phyloP scores from a whole-genome alignment of 1,140 invertebrate genomes.

The Drosophila insularis region DNA sequence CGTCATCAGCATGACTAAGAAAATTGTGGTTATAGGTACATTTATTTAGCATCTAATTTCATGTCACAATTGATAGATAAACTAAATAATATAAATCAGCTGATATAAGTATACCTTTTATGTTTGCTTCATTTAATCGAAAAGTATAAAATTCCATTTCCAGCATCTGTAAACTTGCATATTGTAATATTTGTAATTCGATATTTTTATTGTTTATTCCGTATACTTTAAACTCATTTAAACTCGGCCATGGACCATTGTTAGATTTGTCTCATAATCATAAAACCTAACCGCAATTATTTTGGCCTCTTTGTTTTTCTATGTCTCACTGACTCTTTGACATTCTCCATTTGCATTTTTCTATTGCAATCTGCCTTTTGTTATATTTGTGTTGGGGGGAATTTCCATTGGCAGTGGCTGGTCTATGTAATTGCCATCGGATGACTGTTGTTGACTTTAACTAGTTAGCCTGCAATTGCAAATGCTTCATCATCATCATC shows the following conservation, averaged over 20 bases:
- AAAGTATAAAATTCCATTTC: too few relatives aligned
- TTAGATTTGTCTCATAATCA: conserved; percentile 18
- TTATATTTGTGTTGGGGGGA: conserved; percentile 33
- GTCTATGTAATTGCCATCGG: conserved; percentile 67
- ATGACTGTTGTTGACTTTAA: conserved; percentile 44
- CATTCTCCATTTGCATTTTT: conserved; percentile 38
- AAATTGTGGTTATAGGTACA: too few relatives aligned
- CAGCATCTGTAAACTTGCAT: too few relatives aligned
- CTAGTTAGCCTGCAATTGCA: conserved; percentile 40
- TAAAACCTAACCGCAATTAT: conserved; percentile 40
- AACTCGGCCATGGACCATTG: neutral
- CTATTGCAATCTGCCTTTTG: neutral
- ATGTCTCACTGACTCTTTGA: too few relatives aligned
- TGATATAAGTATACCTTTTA: too few relatives aligned
- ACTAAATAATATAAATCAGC: neutral
- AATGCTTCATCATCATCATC: conserved; percentile 73
- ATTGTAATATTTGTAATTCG: neutral
- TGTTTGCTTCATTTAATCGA: too few relatives aligned
- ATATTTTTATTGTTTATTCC: too few relatives aligned
- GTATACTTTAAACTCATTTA: too few relatives aligned
- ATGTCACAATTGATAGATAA: too few relatives aligned
- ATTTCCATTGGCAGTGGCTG: conserved; percentile 53
- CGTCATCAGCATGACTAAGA: neutral
- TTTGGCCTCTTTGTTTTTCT: neutral
- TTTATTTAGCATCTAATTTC: too few relatives aligned